These are phyloP conservation scores for Auanema sp. DNA, from an alignment of 2,888 invertebrate genomes.

Conservation along the genomic window DNA sequence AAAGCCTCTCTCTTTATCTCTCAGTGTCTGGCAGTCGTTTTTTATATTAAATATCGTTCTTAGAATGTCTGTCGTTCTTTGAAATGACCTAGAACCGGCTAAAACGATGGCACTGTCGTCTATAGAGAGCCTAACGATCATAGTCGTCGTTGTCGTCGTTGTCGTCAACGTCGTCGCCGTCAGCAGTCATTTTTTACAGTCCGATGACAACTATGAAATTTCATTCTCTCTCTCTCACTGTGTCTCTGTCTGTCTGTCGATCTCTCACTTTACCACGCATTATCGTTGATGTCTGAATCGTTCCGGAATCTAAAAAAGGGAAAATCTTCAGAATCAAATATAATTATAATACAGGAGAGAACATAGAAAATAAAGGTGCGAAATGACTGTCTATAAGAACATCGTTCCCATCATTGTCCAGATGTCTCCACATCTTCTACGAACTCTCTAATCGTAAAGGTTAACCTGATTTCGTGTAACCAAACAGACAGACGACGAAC, in stretches of 20 bases:
- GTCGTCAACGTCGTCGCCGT: neutral
- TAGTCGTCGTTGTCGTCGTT: neutral
- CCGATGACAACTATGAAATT: neutral
- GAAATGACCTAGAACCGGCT: slow-evolving; percentile 3
- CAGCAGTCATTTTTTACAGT: slow-evolving; percentile 6
- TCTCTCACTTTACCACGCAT: neutral
- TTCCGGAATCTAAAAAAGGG: no score
- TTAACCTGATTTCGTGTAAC: slow-evolving; percentile 1
- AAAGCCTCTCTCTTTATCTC: neutral
- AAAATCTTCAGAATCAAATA: no score
- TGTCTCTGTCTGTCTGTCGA: neutral
- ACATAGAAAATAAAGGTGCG: no score
- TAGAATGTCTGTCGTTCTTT: neutral
- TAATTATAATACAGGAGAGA: no score
- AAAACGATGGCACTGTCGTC: no score
- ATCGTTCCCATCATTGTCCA: no score
- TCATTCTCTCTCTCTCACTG: neutral
- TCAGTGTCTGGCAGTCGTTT: neutral
- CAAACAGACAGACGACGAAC: no score
- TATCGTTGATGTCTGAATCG: neutral
- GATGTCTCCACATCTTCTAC: no score
- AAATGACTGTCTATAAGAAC: no score
- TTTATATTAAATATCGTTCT: neutral
- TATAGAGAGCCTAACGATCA: no score
- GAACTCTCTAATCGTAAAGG: no score